Conservation (phyloP, 2,113 vertebrate genomes). For the Tachysurus fulvidraco region DNA sequence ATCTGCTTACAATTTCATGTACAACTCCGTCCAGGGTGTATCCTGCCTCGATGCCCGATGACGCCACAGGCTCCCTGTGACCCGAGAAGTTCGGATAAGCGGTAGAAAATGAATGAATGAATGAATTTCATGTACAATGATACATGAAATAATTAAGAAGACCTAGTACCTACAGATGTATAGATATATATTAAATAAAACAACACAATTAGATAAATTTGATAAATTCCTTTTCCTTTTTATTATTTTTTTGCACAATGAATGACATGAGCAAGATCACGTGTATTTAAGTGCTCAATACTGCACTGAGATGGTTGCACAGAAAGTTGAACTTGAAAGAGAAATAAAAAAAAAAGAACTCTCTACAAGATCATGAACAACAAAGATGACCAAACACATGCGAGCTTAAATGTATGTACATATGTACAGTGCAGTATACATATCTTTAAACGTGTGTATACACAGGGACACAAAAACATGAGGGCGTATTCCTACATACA, state of each 20-base stretch:
- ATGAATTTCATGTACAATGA: no score
- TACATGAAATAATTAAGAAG: no score
- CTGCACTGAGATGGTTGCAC: conserved; percentile 94
- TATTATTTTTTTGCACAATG: conserved; percentile 97
- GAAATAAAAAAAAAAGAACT: conserved; percentile 72
- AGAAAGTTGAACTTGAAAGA: conserved; percentile 90
- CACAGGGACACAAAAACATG: conserved; percentile 54
- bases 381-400: conserved; percentile 98
- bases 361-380: conserved; percentile 97
- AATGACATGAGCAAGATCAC: conserved; percentile 99
- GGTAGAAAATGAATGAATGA: no score
- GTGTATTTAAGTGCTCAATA: conserved; percentile 97
- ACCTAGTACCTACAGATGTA: no score
- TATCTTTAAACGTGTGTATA: conserved; percentile 77
- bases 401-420: conserved; percentile 84
- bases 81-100: no score
- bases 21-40: no score
- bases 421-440: conserved; percentile 79
- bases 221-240: conserved; percentile 78
- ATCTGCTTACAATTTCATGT: no score
- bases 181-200: neutral
- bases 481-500: conserved; percentile 67
- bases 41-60: no score
- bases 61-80: no score
- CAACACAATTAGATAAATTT: conserved; percentile 63